A percentile compares a stretch with the other conserved stretches of the same genome.
These are phyloP conservation scores for Eudasyphora cyanicolor DNA, from an alignment of 2,888 invertebrate genomes.

Conservation along the genomic window DNA sequence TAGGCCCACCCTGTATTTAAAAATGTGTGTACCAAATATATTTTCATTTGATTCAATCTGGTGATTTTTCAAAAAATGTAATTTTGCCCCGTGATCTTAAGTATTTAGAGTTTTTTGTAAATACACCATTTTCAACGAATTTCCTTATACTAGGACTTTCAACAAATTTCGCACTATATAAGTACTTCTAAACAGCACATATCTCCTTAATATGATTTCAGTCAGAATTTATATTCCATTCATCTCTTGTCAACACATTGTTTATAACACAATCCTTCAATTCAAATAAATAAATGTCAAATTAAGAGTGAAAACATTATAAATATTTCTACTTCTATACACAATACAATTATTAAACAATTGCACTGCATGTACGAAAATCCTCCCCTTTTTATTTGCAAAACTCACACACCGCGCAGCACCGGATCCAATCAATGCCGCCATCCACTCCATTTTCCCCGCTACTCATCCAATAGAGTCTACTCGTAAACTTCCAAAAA, in stretches of 20 bases:
- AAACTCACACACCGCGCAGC: not conserved
- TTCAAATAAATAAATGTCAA: constrained; percentile 2
- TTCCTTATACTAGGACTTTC: too few species aligned
- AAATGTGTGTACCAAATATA: too few species aligned
- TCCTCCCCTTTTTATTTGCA: not conserved
- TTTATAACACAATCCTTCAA: not conserved
- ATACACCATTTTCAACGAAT: too few species aligned
- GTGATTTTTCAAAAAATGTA: too few species aligned
- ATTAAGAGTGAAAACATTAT: not conserved
- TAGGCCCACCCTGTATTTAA: too few species aligned
- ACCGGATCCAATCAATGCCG: not conserved
- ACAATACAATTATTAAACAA: not conserved
- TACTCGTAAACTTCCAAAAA: not conserved
- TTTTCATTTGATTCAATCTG: too few species aligned
- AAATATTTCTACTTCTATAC: too few species aligned
- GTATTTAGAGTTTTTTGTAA: too few species aligned
- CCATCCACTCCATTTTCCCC: not conserved
- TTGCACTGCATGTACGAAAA: not conserved
- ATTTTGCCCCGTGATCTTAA: too few species aligned
- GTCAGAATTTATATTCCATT: too few species aligned
- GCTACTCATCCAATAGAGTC: not conserved
- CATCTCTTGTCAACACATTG: not conserved
- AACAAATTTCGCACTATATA: too few species aligned
- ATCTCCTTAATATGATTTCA: too few species aligned
- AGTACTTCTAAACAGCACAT: not conserved